These are phyloP conservation scores for Phaedon cochleariae DNA, from an alignment of 2,888 invertebrate species.

Conservation along the genomic window DNA sequence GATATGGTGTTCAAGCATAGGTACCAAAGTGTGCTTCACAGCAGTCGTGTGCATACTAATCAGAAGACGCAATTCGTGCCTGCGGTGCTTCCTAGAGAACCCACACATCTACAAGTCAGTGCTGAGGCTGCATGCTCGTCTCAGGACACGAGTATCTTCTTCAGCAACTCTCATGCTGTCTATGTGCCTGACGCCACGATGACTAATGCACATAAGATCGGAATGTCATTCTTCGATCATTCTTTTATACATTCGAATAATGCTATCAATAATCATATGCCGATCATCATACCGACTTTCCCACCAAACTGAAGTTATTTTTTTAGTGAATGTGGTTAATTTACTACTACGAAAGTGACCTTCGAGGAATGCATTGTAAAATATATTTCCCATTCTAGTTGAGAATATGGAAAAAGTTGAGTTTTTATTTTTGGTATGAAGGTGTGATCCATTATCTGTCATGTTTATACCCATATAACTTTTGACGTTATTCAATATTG, in stretches of 20 bases:
- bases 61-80: constrained; percentile 46
- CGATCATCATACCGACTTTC: constrained; percentile 62
- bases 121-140: constrained; percentile 48
- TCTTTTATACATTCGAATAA: constrained; percentile 58
- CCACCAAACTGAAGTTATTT: constrained; percentile 54
- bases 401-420: background rate
- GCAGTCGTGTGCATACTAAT: constrained; percentile 60
- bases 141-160: constrained; percentile 54
- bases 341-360: constrained; percentile 47
- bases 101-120: constrained; percentile 53
- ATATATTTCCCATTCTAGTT: background rate
- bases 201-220: constrained; percentile 60
- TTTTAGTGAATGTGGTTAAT: constrained; percentile 16
- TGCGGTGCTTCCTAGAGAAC: constrained; percentile 56
- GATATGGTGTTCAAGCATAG: constrained; percentile 61
- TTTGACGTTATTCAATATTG: constrained; percentile 29
- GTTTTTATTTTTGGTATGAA: constrained; percentile 7
- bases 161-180: constrained; percentile 52
- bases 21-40: constrained; percentile 64
- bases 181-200: constrained; percentile 59
- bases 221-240: constrained; percentile 62
- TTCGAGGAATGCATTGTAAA: constrained; percentile 25
- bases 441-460: constrained; percentile 4
- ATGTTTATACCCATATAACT: constrained; percentile 17
- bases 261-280: constrained; percentile 60